Evolutionary conservation across 2,888 invertebrate species (phyloP), one percentile per base, ranked within the genome.

Genomic region (Chouioia cunea): DNA sequence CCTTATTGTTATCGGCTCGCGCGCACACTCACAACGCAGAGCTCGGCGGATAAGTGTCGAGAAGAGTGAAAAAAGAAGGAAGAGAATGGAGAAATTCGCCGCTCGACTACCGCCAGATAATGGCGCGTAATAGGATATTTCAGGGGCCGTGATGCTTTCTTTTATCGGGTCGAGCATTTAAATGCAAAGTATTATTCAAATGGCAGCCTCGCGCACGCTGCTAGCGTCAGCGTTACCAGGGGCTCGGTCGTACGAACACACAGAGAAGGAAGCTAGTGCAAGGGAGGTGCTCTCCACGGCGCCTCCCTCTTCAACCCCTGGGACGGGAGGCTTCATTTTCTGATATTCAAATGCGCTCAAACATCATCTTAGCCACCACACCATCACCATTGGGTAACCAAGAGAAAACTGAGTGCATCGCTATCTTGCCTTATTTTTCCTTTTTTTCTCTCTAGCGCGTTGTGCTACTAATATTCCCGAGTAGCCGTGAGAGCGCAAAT

Each of bases 181-280:
- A 83, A 84, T 84, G 83, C 83, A 83, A 83, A 84, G 83, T 82
- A 84, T 83, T 83, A 84, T 84, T 84, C 83, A 84, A 84, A 84
- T 83, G 75, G 77, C 77, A 76, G 27, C 27, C 6, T 4, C 27
- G 3, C 27, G 27, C 6, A 6, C 6, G 27, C 75, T 73, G 74
- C 66, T 73, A 48, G 48, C 48, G n/a, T 16, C 15, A 23, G 44
- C 46, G 62, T 27, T 53, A 18, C 56, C 57, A 44, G 18, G 15
- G 20, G 23, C 59, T 43, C 68, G 62, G 67, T 18, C 46, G 36
- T 60, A 46, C 16, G 16, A 22, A n/a, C 48, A 16, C 48, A 10
- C 36, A 36, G 10, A 36, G 10, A 36, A 36, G 10, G 36, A 36
- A 12, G 3, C n/a, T n/a, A 3, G 27, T 12, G 36, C 36, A 36